Evolutionary conservation across 1,140 invertebrate species (phyloP).

Genomic region (Aphelenchoides fujianensis): DNA sequence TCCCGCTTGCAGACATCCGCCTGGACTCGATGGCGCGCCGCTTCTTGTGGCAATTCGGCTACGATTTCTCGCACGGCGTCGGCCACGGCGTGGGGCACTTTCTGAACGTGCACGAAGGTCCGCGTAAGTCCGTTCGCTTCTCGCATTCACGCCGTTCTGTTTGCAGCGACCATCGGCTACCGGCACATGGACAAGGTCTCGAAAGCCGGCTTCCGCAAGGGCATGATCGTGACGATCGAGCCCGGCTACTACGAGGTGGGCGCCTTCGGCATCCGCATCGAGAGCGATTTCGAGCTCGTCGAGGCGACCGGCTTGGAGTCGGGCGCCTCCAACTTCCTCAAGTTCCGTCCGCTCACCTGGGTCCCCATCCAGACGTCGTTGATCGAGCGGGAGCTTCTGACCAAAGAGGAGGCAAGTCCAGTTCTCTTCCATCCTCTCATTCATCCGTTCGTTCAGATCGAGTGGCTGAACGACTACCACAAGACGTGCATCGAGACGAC

Average conservation of each 20-base stretch:
- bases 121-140: too few species aligned
- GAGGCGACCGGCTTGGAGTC: constrained; percentile 69
- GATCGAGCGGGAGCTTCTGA: constrained; percentile 75
- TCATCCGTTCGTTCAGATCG: constrained; percentile 47
- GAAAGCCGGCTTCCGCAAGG: constrained; percentile 71
- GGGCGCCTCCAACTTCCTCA: constrained; percentile 74
- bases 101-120: constrained; percentile 96
- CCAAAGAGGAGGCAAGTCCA: constrained; percentile 71
- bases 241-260: constrained; percentile 73
- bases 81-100: constrained; percentile 93
- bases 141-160: too few species aligned
- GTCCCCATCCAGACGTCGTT: constrained; percentile 88
- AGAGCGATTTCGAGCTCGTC: constrained; percentile 81
- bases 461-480: constrained; percentile 59
- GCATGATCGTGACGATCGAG: constrained; percentile 87
- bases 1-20: constrained; percentile 50
- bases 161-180: constrained; percentile 74
- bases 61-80: constrained; percentile 93
- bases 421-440: too few species aligned
- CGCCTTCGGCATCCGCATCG: constrained; percentile 87
- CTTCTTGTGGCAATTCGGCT: constrained; percentile 83
- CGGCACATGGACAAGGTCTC: too few species aligned
- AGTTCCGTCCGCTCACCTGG: constrained; percentile 85
- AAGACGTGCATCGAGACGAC: constrained; percentile 46
- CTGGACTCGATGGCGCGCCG: constrained; percentile 70